Percentiles rank a stretch among this genome's conserved stretches.
These are phyloP conservation scores for Sphinx pinastri DNA, from an alignment of 2,888 invertebrate genomes.

Conservation along the genomic window DNA sequence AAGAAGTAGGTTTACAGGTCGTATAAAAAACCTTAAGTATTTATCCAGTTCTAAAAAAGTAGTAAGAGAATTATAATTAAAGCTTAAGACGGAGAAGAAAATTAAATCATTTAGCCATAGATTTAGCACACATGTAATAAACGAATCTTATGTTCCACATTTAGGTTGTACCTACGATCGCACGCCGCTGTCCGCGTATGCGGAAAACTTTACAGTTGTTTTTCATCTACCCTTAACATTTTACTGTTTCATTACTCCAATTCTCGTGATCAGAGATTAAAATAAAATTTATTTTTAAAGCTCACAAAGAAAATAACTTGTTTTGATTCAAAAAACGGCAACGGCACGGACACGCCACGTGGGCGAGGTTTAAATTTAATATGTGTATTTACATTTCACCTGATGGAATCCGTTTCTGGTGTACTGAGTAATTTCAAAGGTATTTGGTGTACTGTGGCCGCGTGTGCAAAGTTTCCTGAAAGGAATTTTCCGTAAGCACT, in stretches of 20 bases:
- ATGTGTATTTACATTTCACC: constrained; percentile 64
- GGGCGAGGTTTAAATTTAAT: constrained; percentile 60
- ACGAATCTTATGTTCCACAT: background rate
- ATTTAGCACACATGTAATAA: background rate
- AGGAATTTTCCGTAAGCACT: constrained; percentile 40
- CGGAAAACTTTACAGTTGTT: constrained; percentile 18
- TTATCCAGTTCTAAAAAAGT: too few species aligned
- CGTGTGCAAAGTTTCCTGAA: constrained; percentile 27
- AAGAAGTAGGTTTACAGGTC: too few species aligned
- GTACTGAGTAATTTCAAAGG: constrained; percentile 68
- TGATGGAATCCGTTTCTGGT: constrained; percentile 71
- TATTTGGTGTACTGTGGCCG: constrained; percentile 46
- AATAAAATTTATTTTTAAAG: constrained; percentile 36
- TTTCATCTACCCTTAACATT: constrained; percentile 26
- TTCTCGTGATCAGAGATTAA: constrained; percentile 39
- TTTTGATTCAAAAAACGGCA: constrained; percentile 45
- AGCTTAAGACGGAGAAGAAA: too few species aligned
- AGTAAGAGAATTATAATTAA: too few species aligned
- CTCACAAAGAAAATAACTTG: constrained; percentile 56
- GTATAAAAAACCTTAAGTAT: too few species aligned
- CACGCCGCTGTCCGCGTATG: background rate
- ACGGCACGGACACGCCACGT: constrained; percentile 47
- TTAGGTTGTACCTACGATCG: background rate
- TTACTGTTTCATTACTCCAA: constrained; percentile 45
- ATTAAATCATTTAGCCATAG: background rate